These are phyloP conservation scores for Brassicogethes aeneus DNA, from an alignment of 2,888 invertebrate genomes.

Conservation along the genomic window DNA sequence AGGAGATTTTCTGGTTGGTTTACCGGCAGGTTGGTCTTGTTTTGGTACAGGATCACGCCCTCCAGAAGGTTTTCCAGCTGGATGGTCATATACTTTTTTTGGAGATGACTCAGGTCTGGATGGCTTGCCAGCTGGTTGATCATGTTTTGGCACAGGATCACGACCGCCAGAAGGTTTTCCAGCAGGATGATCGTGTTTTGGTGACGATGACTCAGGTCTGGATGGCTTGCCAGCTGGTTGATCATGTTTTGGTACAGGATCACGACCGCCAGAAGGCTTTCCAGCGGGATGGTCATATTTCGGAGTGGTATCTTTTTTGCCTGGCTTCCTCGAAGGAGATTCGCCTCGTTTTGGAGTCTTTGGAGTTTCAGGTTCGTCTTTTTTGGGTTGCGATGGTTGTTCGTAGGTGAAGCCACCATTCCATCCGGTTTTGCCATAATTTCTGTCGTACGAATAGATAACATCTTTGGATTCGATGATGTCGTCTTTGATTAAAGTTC, in stretches of 20 bases:
- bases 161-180: neutral
- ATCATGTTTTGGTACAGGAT: neutral
- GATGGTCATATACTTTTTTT: neutral
- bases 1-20: slow-evolving; percentile 6
- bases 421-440: slow-evolving; percentile 39
- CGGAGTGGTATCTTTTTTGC: no score
- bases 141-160: neutral
- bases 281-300: no score
- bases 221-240: neutral
- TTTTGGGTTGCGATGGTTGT: slow-evolving; percentile 18
- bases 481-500: slow-evolving; percentile 44
- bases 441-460: slow-evolving; percentile 36
- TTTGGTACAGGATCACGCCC: neutral
- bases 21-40: neutral
- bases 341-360: slow-evolving; percentile 9
- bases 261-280: no score
- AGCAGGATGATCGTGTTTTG: neutral
- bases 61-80: neutral
- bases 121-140: neutral
- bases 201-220: neutral
- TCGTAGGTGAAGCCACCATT: slow-evolving; percentile 37
- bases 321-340: slow-evolving; percentile 2
- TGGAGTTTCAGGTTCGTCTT: slow-evolving; percentile 8
- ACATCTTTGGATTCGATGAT: slow-evolving; percentile 40
- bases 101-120: neutral